Conservation (phyloP, 2,888 invertebrate genomes). For the Synergus itoensis region DNA sequence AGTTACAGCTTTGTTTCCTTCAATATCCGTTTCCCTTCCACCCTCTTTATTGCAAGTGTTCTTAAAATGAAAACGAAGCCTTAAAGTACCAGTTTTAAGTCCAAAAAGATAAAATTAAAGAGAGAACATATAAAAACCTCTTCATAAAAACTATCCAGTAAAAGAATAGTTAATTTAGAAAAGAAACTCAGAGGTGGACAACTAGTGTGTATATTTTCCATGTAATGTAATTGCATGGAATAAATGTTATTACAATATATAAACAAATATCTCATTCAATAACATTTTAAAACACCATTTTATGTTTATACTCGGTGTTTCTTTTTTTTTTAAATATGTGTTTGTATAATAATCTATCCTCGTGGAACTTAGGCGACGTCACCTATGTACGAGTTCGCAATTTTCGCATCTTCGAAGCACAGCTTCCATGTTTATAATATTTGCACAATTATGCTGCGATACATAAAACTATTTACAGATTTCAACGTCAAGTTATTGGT, state of each 20-base stretch:
- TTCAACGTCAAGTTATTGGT: neutral
- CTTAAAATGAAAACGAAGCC: slow-evolving; percentile 9
- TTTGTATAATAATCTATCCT: neutral
- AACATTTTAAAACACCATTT: slow-evolving; percentile 65
- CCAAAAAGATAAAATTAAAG: neutral
- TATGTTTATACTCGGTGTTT: slow-evolving; percentile 42
- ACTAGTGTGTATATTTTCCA: slow-evolving; percentile 71
- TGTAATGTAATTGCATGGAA: slow-evolving; percentile 70
- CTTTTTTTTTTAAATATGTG: slow-evolving; percentile 39
- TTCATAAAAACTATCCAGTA: neutral
- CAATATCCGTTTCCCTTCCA: neutral
- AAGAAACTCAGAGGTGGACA: slow-evolving; percentile 58
- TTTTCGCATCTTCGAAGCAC: neutral
- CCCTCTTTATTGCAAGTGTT: neutral
- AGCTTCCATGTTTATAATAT: slow-evolving; percentile 42
- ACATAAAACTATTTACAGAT: slow-evolving; percentile 10
- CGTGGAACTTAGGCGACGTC: slow-evolving; percentile 1
- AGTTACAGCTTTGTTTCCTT: slow-evolving; percentile 11
- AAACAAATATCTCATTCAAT: slow-evolving; percentile 70
- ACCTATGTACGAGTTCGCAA: neutral
- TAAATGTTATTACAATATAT: slow-evolving; percentile 75
- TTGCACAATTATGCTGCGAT: slow-evolving; percentile 17
- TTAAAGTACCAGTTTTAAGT: neutral
- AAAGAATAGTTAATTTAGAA: slow-evolving; percentile 24
- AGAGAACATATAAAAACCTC: neutral